Conservation (phyloP, 2,113 vertebrate species). For the Podocnemis expansa region DNA sequence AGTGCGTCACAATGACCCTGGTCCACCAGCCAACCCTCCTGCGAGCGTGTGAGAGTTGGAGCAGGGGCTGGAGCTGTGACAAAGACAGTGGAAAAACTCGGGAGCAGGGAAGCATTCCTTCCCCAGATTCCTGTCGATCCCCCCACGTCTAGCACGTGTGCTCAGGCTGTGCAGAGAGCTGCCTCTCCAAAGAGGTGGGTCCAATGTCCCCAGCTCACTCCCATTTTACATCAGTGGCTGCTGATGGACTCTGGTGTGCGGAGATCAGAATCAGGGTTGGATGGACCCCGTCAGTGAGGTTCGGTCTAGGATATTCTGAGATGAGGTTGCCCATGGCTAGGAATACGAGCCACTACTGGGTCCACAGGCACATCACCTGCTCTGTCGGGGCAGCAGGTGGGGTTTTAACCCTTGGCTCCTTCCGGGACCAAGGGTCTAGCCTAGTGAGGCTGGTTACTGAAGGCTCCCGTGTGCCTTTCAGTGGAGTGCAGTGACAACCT, state of each 20-base stretch:
- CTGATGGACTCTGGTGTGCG: not conserved
- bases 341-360: too few relatives aligned
- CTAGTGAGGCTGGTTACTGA: not conserved
- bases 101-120: not conserved
- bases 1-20: not conserved
- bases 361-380: not conserved
- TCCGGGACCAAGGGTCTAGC: not conserved
- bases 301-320: too few relatives aligned
- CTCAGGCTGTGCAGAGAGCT: not conserved
- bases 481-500: conserved; percentile 92
- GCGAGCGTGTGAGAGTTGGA: not conserved
- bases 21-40: too few relatives aligned
- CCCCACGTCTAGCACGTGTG: not conserved
- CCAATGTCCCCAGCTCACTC: not conserved
- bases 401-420: not conserved
- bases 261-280: not conserved
- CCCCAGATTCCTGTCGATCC: not conserved
- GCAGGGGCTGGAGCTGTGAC: not conserved
- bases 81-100: not conserved
- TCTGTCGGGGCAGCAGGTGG: not conserved
- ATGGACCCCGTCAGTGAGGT: not conserved
- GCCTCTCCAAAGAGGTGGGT: not conserved
- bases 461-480: conserved; percentile 65
- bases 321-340: not conserved
- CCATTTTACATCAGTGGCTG: not conserved